Percentiles rank a stretch among this genome's conserved stretches.
These are phyloP conservation scores for Lasiurus borealis DNA, from an alignment of 2,113 vertebrate species.

Conservation along the genomic window DNA sequence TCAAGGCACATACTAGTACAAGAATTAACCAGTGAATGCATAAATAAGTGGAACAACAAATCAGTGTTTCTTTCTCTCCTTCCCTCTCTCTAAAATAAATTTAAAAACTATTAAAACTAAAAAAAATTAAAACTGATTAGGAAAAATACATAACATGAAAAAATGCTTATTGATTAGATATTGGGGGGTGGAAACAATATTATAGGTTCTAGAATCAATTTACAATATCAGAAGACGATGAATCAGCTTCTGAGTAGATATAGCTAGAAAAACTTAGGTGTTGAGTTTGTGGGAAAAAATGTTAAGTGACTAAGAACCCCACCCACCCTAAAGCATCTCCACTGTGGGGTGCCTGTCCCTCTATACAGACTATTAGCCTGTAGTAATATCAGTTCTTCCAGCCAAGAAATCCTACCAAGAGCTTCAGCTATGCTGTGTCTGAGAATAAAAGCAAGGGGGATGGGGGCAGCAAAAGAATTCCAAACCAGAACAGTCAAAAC, in stretches of 20 bases:
- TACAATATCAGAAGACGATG: not conserved
- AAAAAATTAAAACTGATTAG: not conserved
- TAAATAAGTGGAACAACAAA: not conserved
- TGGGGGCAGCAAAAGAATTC: not conserved
- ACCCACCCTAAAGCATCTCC: not conserved
- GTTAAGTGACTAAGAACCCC: not conserved
- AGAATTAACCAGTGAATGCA: not conserved
- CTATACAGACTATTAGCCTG: not conserved
- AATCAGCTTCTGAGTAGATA: not conserved
- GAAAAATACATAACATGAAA: conserved; percentile 1
- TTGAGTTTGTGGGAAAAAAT: not conserved
- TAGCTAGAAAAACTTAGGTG: not conserved
- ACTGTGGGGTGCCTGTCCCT: not conserved
- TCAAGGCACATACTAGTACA: not conserved
- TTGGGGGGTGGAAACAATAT: not conserved
- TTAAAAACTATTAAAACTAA: not conserved
- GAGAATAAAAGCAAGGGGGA: not conserved
- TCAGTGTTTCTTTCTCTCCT: not conserved
- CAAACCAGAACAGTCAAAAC: not conserved
- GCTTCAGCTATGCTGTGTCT: not conserved
- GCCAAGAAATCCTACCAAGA: not conserved
- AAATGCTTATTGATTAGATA: not conserved
- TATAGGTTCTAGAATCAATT: not conserved
- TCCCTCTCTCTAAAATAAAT: not conserved
- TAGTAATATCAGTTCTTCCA: not conserved